These are phyloP conservation scores for Andrena haemorrhoa DNA, from an alignment of 2,888 invertebrate species.

Conservation along the genomic window DNA sequence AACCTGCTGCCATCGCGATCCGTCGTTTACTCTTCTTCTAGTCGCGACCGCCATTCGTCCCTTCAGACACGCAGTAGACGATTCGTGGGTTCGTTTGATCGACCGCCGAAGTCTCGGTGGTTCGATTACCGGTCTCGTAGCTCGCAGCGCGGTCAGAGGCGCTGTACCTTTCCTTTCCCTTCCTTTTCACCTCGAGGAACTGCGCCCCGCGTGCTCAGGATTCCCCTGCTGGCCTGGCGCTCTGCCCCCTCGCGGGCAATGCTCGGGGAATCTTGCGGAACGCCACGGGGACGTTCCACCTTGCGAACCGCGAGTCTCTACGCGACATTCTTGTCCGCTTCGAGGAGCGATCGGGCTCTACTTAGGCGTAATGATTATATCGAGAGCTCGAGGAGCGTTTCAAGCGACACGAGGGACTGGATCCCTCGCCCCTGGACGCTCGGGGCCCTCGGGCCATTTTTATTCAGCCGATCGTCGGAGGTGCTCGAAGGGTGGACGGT, in stretches of 20 bases:
- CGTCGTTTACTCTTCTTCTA: slow-evolving; percentile 49
- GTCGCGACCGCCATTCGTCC: slow-evolving; percentile 55
- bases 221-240: neutral
- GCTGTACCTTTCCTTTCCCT: neutral
- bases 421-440: slow-evolving; percentile 27
- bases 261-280: neutral
- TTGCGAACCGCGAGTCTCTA: neutral
- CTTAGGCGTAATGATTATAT: slow-evolving; percentile 14
- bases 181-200: neutral
- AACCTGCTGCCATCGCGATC: neutral
- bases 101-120: slow-evolving; percentile 4
- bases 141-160: neutral
- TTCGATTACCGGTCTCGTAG: slow-evolving; percentile 1
- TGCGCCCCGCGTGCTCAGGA: neutral
- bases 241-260: neutral
- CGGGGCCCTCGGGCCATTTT: slow-evolving; percentile 28
- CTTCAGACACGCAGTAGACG: neutral
- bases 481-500: neutral
- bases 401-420: slow-evolving; percentile 38
- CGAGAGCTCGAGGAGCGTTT: slow-evolving; percentile 26
- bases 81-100: slow-evolving; percentile 1
- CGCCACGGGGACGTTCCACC: neutral
- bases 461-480: slow-evolving; percentile 28
- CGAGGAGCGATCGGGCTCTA: slow-evolving; percentile 17
- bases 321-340: neutral